Conservation (phyloP, 2,797 vertebrate genomes). For the Melanotaenia parkinsoni region DNA sequence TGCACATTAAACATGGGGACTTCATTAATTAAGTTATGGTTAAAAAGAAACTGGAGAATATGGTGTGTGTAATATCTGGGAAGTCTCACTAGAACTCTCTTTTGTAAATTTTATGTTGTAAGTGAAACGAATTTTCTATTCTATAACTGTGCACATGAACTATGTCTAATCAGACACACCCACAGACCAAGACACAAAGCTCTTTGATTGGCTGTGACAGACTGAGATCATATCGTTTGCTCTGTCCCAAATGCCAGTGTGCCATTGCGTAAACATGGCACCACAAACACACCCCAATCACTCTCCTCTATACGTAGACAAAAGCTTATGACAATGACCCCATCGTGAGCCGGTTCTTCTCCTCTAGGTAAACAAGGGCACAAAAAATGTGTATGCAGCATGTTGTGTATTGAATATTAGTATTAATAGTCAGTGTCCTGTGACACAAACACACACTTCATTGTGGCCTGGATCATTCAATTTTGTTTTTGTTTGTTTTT, state of each 20-base stretch:
- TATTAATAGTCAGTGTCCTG: background rate
- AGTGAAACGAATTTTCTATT: conserved; percentile 3
- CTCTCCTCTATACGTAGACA: conserved; percentile 15
- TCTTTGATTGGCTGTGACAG: conserved; percentile 48
- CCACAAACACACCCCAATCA: conserved; percentile 33
- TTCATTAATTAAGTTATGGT: no score
- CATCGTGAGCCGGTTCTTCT: background rate
- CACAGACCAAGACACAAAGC: conserved; percentile 3
- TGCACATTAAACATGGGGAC: no score
- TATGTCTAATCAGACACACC: background rate
- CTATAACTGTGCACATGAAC: background rate
- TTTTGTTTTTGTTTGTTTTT: background rate
- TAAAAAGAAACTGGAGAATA: no score
- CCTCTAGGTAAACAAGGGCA: background rate
- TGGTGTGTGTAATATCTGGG: no score
- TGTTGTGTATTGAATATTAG: background rate
- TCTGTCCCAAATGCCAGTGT: conserved; percentile 11
- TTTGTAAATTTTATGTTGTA: no score
- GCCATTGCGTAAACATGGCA: conserved; percentile 54
- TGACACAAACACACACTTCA: background rate
- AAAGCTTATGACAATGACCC: conserved; percentile 8
- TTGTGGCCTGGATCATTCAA: background rate
- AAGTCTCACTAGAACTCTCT: no score
- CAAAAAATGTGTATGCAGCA: background rate
- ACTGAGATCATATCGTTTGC: conserved; percentile 51